Evolutionary conservation across 2,113 vertebrate genomes (phyloP).

Genomic region (Semicossyphus pulcher): DNA sequence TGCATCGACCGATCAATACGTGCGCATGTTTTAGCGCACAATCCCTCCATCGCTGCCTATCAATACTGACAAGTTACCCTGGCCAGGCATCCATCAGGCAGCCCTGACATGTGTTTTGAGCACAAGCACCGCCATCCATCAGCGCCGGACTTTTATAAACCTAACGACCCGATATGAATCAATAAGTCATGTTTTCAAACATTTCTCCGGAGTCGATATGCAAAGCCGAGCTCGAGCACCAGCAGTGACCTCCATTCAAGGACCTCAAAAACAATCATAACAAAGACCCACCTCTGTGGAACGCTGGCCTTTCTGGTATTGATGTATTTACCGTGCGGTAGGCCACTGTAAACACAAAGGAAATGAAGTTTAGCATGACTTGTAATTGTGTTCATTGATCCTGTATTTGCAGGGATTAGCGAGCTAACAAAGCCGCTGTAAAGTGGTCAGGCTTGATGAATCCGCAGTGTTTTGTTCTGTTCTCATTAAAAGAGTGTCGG

Average conservation of each 20-base stretch:
- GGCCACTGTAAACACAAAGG: constrained; percentile 35
- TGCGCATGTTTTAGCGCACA: constrained; percentile 68
- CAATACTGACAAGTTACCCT: constrained; percentile 67
- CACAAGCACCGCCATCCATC: constrained; percentile 60
- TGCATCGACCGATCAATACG: constrained; percentile 77
- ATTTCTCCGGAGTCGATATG: constrained; percentile 44
- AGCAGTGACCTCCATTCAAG: constrained; percentile 61
- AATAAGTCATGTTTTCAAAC: constrained; percentile 67
- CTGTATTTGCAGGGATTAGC: constrained; percentile 31
- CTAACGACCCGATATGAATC: constrained; percentile 69
- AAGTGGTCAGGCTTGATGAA: constrained; percentile 31
- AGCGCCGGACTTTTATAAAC: constrained; percentile 56
- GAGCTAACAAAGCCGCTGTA: constrained; percentile 28
- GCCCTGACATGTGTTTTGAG: constrained; percentile 58
- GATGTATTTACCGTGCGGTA: background rate
- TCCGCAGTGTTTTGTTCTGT: constrained; percentile 16
- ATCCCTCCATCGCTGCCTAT: constrained; percentile 58
- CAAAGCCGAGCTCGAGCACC: constrained; percentile 29
- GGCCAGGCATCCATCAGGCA: constrained; percentile 72
- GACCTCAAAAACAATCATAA: constrained; percentile 43
- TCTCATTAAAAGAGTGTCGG: constrained; percentile 5
- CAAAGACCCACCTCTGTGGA: constrained; percentile 17
- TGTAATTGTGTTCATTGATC: constrained; percentile 59
- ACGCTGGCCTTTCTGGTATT: constrained; percentile 42
- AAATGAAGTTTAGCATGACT: constrained; percentile 37